phyloP scores from a whole-genome alignment of 2,797 vertebrate species.

The Sebastes nivosus region DNA sequence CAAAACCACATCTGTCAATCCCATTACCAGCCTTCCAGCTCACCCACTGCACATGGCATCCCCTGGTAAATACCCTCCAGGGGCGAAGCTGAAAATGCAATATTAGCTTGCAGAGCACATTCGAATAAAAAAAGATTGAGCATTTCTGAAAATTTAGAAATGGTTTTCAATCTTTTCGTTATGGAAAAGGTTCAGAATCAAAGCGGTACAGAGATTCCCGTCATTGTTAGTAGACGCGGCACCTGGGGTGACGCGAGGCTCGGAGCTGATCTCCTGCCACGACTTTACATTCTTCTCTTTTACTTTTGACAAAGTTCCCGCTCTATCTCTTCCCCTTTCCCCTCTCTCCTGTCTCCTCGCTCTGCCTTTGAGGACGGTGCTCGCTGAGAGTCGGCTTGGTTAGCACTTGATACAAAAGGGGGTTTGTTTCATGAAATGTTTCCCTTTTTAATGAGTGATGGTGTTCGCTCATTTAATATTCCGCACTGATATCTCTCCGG shows the following conservation, averaged over 20 bases:
- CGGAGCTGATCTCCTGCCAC: constrained; percentile 41
- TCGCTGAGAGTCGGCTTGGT: constrained; percentile 42
- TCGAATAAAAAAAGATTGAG: constrained; percentile 37
- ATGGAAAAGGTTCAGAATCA: constrained; percentile 14
- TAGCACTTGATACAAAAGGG: constrained; percentile 70
- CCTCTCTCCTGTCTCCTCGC: constrained; percentile 20
- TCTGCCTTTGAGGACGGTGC: constrained; percentile 53
- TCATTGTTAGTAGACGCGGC: constrained; percentile 10
- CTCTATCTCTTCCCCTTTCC: background rate
- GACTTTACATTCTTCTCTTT: constrained; percentile 42
- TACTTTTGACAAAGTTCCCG: constrained; percentile 26
- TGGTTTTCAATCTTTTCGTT: background rate
- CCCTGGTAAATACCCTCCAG: constrained; percentile 38
- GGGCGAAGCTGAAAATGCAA: constrained; percentile 37
- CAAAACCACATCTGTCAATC: constrained; percentile 42
- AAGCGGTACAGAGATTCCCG: constrained; percentile 12
- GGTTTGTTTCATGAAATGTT: constrained; percentile 79
- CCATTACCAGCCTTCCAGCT: constrained; percentile 32
- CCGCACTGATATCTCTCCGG: constrained; percentile 68
- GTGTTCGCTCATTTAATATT: constrained; percentile 82
- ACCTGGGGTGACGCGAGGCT: constrained; percentile 4
- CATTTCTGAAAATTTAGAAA: constrained; percentile 14
- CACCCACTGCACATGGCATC: constrained; percentile 26
- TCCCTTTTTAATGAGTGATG: constrained; percentile 81
- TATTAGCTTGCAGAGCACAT: constrained; percentile 37